Evolutionary conservation across 2,888 invertebrate species (phyloP), one percentile per base, ranked within the genome.

Genomic region (Trichogramma dendrolimi): DNA sequence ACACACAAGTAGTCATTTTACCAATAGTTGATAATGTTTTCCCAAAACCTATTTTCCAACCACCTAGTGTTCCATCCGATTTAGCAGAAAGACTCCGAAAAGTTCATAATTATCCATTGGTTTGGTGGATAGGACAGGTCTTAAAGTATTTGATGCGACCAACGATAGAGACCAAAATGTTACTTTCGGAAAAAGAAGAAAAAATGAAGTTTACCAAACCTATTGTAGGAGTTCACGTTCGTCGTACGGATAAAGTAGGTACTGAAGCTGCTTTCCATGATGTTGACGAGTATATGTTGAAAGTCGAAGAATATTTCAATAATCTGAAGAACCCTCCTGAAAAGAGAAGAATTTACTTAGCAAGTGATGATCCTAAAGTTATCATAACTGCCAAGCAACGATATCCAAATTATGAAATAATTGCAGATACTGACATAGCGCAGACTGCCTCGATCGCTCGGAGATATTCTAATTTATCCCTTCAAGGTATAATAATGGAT

Each of bases 71-170:
- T 71, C 99, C 99, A 0, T 89, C 90, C 74, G 96, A 98, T 77
- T 81, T 98, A 67, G 90, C 90, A 1, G 87, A 88, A 52, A 85
- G 95, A 75, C 79, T 96, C 67, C 85, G 84, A 52, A 84, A 88
- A 59, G 80, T 94, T 61, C 94, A 99, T 79, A 97, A 97, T 0
- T 91, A 96, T 80, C 98, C 99, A 0, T 84, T 94, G 40, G 94
- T 94, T 4, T 99, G 97, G 96, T 99, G 97, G 94, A 88, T 97
- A 55, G 96, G 96, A 0, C 98, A 99, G 81, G 92, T 99, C 79
- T 83, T 98, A 42, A 91, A 92, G 76, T 99, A 92, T 80, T 81
- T 98, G 62, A 84, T 97, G 71, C 84, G 92, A 68, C 93, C 93
- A 41, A 91, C 92, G 70, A 83, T 87, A 0, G 83, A 85, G 44